phyloP scores from a whole-genome alignment of 2,113 vertebrate species.

The Mus pahari region DNA sequence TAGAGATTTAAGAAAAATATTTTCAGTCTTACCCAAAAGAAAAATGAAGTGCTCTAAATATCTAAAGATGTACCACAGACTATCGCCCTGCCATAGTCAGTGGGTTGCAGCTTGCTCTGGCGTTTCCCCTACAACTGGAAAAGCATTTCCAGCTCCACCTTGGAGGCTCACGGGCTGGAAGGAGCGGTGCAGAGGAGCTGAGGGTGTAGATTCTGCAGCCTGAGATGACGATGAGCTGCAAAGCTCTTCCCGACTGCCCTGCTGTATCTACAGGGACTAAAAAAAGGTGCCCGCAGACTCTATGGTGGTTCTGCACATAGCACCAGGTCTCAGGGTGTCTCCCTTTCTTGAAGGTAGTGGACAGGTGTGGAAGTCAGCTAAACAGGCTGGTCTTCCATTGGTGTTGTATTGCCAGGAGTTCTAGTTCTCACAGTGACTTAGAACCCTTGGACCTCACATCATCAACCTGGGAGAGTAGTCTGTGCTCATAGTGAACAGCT shows the following conservation, averaged over 20 bases:
- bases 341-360: neutral
- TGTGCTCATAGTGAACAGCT: neutral
- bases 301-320: neutral
- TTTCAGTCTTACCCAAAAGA: constrained; percentile 45
- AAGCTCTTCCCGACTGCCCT: neutral
- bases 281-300: neutral
- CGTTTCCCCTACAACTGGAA: constrained; percentile 8
- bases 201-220: neutral
- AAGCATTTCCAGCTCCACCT: constrained; percentile 3
- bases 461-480: neutral
- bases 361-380: neutral
- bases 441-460: neutral
- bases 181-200: neutral
- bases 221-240: neutral
- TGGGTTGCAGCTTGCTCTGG: neutral
- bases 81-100: constrained; percentile 30
- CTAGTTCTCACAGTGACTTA: constrained; percentile 38
- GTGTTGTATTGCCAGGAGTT: neutral
- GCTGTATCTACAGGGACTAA: neutral
- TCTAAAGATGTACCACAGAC: neutral
- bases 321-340: neutral
- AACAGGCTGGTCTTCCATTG: neutral
- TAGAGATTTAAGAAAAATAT: constrained; percentile 36
- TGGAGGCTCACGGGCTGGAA: constrained; percentile 6
- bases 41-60: constrained; percentile 42